phyloP scores from a whole-genome alignment of 2,888 invertebrate genomes.

The Dryococelus australis region DNA sequence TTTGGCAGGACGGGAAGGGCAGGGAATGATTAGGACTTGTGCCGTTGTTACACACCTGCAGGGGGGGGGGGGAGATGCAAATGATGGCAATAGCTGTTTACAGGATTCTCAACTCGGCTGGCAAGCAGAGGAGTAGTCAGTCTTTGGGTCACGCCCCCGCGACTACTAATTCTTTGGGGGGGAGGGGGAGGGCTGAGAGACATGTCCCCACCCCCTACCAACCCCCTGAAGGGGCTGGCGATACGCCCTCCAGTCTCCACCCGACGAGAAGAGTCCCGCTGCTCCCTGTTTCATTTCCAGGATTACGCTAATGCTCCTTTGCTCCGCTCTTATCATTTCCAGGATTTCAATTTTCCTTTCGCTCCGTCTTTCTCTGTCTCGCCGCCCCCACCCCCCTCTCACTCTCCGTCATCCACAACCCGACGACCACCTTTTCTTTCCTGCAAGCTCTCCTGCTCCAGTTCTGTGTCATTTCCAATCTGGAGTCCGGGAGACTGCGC shows the following conservation, averaged over 20 bases:
- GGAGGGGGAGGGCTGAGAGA: background rate
- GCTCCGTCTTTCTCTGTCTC: conserved; percentile 28
- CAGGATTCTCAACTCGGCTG: background rate
- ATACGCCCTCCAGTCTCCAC: background rate
- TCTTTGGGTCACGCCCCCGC: background rate
- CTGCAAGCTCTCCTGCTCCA: background rate
- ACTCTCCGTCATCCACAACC: background rate
- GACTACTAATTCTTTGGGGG: background rate
- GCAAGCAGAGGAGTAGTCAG: background rate
- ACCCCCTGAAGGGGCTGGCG: background rate
- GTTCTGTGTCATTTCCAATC: conserved; percentile 38
- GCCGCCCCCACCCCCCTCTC: too few relatives aligned
- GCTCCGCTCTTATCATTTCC: conserved; percentile 40
- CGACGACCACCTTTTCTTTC: background rate
- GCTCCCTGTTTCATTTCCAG: conserved; percentile 39
- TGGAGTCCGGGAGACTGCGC: conserved; percentile 25
- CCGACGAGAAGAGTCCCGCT: background rate
- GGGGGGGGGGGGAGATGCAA: background rate
- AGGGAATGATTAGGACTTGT: background rate
- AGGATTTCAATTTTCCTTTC: conserved; percentile 35
- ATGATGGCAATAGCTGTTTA: conserved; percentile 8
- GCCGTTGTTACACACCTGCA: background rate
- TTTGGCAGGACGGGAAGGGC: too few relatives aligned
- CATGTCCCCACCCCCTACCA: background rate
- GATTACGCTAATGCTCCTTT: conserved; percentile 40